Evolutionary conservation across 1,140 invertebrate species (phyloP).

Genomic region (Heliconius eleuchia): DNA sequence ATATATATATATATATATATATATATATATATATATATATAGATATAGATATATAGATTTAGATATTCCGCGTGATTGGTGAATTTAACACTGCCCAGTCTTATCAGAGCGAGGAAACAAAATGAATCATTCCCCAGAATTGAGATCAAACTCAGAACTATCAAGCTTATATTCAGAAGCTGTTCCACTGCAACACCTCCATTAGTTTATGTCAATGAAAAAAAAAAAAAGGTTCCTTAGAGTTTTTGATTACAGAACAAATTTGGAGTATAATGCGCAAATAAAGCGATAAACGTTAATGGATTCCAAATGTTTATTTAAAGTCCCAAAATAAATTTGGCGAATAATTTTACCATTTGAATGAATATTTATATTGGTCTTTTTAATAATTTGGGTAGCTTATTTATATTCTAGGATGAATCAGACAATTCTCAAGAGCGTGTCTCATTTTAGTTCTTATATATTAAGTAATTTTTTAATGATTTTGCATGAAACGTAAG

Average conservation of each 20-base stretch:
- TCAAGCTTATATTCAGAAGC: too few species aligned
- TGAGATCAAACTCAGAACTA: too few species aligned
- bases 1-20: too few species aligned
- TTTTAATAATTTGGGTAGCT: constrained; percentile 11
- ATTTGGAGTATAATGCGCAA: background rate
- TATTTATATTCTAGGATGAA: constrained; percentile 5
- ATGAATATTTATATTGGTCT: constrained; percentile 23
- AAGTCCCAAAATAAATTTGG: constrained; percentile 19
- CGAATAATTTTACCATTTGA: constrained; percentile 23
- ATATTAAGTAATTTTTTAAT: background rate
- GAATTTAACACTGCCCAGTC: too few species aligned
- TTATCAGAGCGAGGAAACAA: too few species aligned
- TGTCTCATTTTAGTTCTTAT: background rate
- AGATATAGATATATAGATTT: too few species aligned
- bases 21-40: too few species aligned
- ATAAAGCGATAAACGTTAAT: constrained; percentile 24
- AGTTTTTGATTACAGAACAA: constrained; percentile 2
- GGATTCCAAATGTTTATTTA: constrained; percentile 27
- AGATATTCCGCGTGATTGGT: too few species aligned
- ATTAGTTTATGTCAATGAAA: too few species aligned
- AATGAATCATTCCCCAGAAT: too few species aligned
- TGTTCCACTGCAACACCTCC: too few species aligned
- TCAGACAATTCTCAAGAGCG: background rate
- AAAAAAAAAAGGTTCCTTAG: background rate
- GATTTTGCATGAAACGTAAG: background rate